Percentiles rank a stretch among this genome's conserved stretches.
Conservation (phyloP, 2,113 vertebrate genomes). For the Brachyhypopomus occidentalis region DNA sequence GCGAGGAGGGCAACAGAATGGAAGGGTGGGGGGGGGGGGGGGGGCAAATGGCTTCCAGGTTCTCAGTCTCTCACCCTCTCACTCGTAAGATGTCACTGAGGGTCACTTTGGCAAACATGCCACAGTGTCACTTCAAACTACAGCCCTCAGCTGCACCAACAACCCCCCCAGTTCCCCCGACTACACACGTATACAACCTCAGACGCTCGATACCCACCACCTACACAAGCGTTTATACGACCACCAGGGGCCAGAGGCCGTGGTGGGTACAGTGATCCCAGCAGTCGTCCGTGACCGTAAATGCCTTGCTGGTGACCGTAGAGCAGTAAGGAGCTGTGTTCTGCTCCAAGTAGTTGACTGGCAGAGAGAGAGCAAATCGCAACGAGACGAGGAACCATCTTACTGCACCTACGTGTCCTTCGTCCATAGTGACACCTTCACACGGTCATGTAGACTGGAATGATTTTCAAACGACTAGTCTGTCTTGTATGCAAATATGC, state of each 20-base stretch:
- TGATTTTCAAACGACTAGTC: no score
- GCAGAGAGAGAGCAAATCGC: not conserved
- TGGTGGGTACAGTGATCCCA: constrained; percentile 30
- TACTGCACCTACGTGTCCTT: not conserved
- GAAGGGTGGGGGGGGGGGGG: constrained; percentile 54
- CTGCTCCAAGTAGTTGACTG: not conserved
- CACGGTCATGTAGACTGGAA: not conserved
- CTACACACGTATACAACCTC: constrained; percentile 30
- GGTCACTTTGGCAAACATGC: constrained; percentile 53
- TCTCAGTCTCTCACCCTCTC: constrained; percentile 32
- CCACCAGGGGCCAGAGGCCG: constrained; percentile 35
- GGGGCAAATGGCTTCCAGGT: constrained; percentile 80
- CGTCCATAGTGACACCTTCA: not conserved
- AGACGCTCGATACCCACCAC: constrained; percentile 55
- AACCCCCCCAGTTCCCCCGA: constrained; percentile 42
- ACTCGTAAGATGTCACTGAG: constrained; percentile 52
- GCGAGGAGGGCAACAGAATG: constrained; percentile 3
- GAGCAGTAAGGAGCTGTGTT: constrained; percentile 18
- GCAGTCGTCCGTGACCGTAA: constrained; percentile 27
- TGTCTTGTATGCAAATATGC: no score
- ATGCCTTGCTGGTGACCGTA: constrained; percentile 34
- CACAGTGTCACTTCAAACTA: constrained; percentile 52
- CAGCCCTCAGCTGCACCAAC: constrained; percentile 67
- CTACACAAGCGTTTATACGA: constrained; percentile 48
- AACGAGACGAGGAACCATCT: not conserved